A percentile compares a stretch with the other conserved stretches of the same genome.
Evolutionary conservation across 2,888 invertebrate genomes (phyloP).

Genomic region (Brachypalpus laphriformis): DNA sequence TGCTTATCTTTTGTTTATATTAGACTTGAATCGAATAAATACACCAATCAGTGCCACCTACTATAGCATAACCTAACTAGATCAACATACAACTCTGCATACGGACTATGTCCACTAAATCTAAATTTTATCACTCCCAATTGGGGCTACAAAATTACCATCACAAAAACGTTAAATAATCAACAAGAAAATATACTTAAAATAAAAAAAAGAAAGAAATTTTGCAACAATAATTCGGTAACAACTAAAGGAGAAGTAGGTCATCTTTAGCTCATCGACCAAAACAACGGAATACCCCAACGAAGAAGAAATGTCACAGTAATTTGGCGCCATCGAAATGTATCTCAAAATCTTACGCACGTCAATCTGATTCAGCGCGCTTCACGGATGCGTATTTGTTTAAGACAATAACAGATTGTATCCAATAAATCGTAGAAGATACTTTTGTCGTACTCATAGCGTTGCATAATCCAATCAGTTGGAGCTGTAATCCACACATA

Average conservation of each 20-base stretch:
- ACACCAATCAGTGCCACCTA: too few species aligned
- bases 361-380: conserved; percentile 34
- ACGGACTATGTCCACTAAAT: neutral
- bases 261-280: conserved; percentile 14
- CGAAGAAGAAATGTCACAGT: conserved; percentile 21
- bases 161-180: conserved; percentile 38
- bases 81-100: neutral
- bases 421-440: conserved; percentile 11
- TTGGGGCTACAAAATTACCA: conserved; percentile 10
- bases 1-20: too few species aligned
- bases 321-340: conserved; percentile 40
- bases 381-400: conserved; percentile 43
- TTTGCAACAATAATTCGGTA: conserved; percentile 64
- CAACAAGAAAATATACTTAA: neutral
- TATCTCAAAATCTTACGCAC: conserved; percentile 33
- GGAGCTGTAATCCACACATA: conserved; percentile 17
- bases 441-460: neutral
- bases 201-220: conserved; percentile 18
- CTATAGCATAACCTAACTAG: neutral
- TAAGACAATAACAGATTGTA: conserved; percentile 41
- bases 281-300: neutral
- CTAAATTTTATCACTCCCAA: neutral
- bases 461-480: conserved; percentile 37
- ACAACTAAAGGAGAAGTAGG: conserved; percentile 53
- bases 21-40: too few species aligned